phyloP scores from a whole-genome alignment of 2,888 invertebrate genomes.

The Agrypnus murinus region DNA sequence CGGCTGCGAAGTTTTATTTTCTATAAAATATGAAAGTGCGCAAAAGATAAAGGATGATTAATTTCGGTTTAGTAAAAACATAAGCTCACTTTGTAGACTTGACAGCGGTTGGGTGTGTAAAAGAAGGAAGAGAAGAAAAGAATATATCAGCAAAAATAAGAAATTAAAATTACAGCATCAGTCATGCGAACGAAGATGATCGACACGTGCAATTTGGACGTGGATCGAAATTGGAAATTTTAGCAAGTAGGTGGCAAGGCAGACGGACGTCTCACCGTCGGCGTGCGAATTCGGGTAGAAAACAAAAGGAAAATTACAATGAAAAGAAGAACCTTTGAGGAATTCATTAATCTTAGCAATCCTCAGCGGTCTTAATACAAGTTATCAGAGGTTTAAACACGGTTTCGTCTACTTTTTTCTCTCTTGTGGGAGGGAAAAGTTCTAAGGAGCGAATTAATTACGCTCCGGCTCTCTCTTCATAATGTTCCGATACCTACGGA shows the following conservation, averaged over 20 bases:
- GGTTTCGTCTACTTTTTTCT: slow-evolving; percentile 32
- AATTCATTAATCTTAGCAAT: slow-evolving; percentile 44
- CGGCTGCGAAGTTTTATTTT: slow-evolving; percentile 33
- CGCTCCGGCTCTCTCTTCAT: slow-evolving; percentile 28
- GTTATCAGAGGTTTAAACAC: slow-evolving; percentile 44
- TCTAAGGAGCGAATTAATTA: slow-evolving; percentile 39
- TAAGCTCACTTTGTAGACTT: slow-evolving; percentile 35
- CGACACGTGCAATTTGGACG: slow-evolving; percentile 39
- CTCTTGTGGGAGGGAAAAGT: slow-evolving; percentile 27
- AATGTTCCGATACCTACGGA: slow-evolving; percentile 36
- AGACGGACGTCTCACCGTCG: not conserved
- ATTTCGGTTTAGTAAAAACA: slow-evolving; percentile 38
- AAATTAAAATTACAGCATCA: slow-evolving; percentile 43
- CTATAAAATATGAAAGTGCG: slow-evolving; percentile 35
- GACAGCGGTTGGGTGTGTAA: slow-evolving; percentile 9
- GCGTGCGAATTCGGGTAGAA: slow-evolving; percentile 21
- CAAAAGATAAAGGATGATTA: slow-evolving; percentile 40
- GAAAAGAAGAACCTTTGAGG: slow-evolving; percentile 29
- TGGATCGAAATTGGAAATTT: slow-evolving; percentile 29
- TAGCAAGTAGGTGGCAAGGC: not conserved
- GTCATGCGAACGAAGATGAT: slow-evolving; percentile 35
- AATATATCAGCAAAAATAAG: slow-evolving; percentile 23
- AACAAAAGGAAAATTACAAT: slow-evolving; percentile 38
- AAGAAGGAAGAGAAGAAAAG: slow-evolving; percentile 1
- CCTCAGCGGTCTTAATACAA: slow-evolving; percentile 40